phyloP scores from a whole-genome alignment of 2,797 vertebrate genomes.

The Paratrypauchen microcephalus region DNA sequence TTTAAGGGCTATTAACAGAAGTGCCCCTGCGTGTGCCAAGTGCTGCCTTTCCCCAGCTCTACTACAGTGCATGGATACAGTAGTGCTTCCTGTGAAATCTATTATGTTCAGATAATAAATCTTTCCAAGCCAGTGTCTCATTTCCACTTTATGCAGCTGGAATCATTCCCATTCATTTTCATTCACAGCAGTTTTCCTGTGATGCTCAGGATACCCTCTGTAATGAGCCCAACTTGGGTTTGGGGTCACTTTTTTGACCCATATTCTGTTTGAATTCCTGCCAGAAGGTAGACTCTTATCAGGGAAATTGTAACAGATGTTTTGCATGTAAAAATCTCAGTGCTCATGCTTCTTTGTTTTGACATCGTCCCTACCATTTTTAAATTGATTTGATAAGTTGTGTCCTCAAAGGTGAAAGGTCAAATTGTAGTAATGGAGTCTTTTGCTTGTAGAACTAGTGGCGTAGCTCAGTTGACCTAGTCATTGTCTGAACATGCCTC shows the following conservation, averaged over 20 bases:
- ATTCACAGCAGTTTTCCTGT: constrained; percentile 35
- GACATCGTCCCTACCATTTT: constrained; percentile 25
- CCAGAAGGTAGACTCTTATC: constrained; percentile 27
- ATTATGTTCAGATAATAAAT: constrained; percentile 62
- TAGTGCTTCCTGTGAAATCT: constrained; percentile 68
- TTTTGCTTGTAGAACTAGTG: constrained; percentile 61
- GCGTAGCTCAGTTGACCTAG: constrained; percentile 58
- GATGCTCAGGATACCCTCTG: constrained; percentile 20
- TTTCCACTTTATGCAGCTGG: constrained; percentile 63
- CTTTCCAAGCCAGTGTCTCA: constrained; percentile 51
- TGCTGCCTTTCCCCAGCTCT: constrained; percentile 23
- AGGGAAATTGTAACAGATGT: constrained; percentile 13
- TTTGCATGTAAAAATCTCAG: background rate
- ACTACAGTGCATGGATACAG: constrained; percentile 52
- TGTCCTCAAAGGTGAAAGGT: constrained; percentile 53
- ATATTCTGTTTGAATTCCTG: constrained; percentile 30
- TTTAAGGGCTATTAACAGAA: constrained; percentile 63
- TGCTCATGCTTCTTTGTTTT: constrained; percentile 27
- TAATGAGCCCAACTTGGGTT: constrained; percentile 22
- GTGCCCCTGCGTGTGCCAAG: constrained; percentile 30
- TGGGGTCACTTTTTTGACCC: constrained; percentile 25
- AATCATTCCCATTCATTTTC: constrained; percentile 33
- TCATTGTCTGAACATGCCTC: constrained; percentile 61
- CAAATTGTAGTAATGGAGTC: constrained; percentile 58
- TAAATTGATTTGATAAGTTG: constrained; percentile 50